phyloP scores from a whole-genome alignment of 2,113 vertebrate genomes.

The Oriolus oriolus region DNA sequence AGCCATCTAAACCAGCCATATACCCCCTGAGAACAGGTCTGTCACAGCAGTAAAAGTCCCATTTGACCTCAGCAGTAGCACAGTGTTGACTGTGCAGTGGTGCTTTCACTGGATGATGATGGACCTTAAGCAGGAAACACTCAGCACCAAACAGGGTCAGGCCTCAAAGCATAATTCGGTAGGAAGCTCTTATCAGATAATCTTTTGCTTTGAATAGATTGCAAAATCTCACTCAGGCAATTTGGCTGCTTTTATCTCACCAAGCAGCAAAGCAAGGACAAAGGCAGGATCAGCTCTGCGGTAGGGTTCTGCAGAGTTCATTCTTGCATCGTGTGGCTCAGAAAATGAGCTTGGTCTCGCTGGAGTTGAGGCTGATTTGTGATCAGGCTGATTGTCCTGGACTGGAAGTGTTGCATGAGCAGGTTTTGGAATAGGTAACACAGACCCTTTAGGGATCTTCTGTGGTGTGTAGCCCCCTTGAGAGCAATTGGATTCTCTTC shows the following conservation, averaged over 20 bases:
- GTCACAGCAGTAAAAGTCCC: not conserved
- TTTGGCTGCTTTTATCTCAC: not conserved
- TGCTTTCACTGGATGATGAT: not conserved
- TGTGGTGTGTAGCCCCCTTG: not conserved
- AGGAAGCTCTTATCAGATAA: constrained; percentile 39
- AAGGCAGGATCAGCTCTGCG: constrained; percentile 11
- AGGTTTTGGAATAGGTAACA: not conserved
- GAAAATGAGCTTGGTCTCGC: not conserved
- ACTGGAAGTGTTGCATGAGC: not conserved
- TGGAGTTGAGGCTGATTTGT: not conserved
- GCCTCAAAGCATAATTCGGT: constrained; percentile 2
- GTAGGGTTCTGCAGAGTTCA: not conserved
- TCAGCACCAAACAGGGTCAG: not conserved
- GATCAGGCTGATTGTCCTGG: not conserved
- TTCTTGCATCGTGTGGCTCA: not conserved
- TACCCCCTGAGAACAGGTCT: not conserved
- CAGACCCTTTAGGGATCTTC: not conserved
- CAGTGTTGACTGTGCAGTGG: not conserved
- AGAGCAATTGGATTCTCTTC: not conserved
- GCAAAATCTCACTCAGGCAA: constrained; percentile 5
- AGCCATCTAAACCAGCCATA: not conserved
- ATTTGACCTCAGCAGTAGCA: not conserved
- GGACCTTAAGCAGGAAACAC: not conserved
- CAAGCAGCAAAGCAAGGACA: constrained; percentile 40
- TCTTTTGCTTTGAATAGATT: constrained; percentile 1